Conservation (phyloP, 2,797 vertebrate species). For the Ceryle rudis region DNA sequence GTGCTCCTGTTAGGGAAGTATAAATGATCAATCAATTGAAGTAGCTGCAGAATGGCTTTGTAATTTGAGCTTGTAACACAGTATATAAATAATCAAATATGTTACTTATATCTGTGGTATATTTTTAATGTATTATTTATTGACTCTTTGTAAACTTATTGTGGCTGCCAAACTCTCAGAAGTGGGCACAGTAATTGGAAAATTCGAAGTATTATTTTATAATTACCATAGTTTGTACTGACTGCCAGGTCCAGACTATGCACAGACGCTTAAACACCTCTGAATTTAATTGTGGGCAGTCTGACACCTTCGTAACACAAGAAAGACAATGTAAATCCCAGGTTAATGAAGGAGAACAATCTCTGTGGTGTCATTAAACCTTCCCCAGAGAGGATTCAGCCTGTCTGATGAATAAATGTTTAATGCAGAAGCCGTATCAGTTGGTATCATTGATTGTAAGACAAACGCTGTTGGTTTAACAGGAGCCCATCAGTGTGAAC, state of each 20-base stretch:
- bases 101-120: not conserved
- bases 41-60: not conserved
- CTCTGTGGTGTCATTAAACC: conserved; percentile 30
- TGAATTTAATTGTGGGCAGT: not conserved
- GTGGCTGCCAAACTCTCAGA: not conserved
- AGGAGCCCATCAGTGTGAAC: not conserved
- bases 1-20: not conserved
- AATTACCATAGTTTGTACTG: not conserved
- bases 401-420: conserved; percentile 36
- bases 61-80: not conserved
- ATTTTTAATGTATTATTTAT: not conserved
- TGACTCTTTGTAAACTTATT: not conserved
- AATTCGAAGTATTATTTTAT: not conserved
- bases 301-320: not conserved
- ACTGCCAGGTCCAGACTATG: not conserved
- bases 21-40: not conserved
- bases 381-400: not conserved
- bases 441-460: conserved; percentile 19
- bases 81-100: not conserved
- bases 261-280: not conserved
- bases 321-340: not conserved
- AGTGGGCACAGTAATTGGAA: not conserved
- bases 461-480: not conserved
- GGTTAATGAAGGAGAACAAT: conserved; percentile 39
- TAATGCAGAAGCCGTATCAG: not conserved